Conservation (phyloP, 1,140 invertebrate genomes). For the Uloborus diversus region DNA sequence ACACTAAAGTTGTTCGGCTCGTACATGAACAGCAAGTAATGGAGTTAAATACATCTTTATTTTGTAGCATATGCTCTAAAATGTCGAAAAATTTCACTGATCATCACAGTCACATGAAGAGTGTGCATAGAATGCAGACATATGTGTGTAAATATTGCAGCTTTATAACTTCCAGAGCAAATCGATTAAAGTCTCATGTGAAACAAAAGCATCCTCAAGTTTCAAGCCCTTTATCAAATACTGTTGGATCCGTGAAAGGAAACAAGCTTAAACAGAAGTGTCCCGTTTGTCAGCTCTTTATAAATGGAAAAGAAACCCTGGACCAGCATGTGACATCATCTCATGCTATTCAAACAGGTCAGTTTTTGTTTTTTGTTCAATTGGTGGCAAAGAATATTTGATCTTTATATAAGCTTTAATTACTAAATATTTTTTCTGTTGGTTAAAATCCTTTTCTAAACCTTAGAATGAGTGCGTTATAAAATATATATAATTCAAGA, state of each 20-base stretch:
- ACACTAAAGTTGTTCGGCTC: conserved; percentile 56
- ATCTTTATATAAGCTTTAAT: too few species aligned
- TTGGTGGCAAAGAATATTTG: too few species aligned
- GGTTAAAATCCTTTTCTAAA: too few species aligned
- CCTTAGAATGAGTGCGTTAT: too few species aligned
- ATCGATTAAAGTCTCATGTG: conserved; percentile 56
- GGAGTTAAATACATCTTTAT: conserved; percentile 47
- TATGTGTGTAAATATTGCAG: conserved; percentile 60
- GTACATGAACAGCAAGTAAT: conserved; percentile 34
- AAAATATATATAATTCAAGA: too few species aligned
- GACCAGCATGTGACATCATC: conserved; percentile 59
- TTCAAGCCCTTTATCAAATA: background rate
- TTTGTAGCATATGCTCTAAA: conserved; percentile 57
- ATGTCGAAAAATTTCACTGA: conserved; percentile 52
- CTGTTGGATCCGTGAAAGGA: conserved; percentile 32
- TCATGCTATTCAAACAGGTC: conserved; percentile 60
- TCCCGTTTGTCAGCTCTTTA: conserved; percentile 58
- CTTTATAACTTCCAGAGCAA: conserved; percentile 57
- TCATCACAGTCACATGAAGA: conserved; percentile 60
- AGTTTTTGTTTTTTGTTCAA: background rate
- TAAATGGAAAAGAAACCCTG: conserved; percentile 58
- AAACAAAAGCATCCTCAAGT: conserved; percentile 56
- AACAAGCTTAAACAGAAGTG: conserved; percentile 58
- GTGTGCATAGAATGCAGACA: conserved; percentile 58
- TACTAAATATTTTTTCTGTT: too few species aligned